Evolutionary conservation across 1,140 invertebrate species (phyloP), one percentile per base, ranked within the genome.

Genomic region (Camponotus vicinus): DNA sequence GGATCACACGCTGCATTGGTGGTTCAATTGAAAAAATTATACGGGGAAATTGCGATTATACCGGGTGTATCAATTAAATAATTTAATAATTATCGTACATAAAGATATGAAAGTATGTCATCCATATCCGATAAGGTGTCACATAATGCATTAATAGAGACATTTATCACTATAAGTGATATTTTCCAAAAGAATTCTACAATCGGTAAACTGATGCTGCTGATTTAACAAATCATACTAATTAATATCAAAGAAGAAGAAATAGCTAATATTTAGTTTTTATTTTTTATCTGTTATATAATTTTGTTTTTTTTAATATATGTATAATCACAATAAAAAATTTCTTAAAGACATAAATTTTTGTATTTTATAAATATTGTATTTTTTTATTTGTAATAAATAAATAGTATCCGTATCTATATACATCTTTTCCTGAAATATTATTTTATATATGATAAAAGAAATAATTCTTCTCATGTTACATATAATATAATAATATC

Each of bases 1-100:
- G 55, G 77, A 63, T 86, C 76, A 18, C 21, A 70, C 21, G 34
- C 67, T 61, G 40, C 57, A 83, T 83, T 37, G 52, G 13, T 18
- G 18, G 7, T 45, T 42, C 69, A 37, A 45, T 49, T 13, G 27
- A 34, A 59, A 82, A 75, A 83, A 63, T 5, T 13, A 27, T 69
- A 69, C 64, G 64, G 32, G 49, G 34, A 75, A 75, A 59, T 73
- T 82, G 27, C 27, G 0, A 27, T 27, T 27, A 55, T 82, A 73
- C 52, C 52, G 79, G 66, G 49, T 82, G 67, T 83, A 34, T 11
- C n/a, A 2, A 45, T 34, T 6, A 57, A 75, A 40, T 57, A 9
- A 13, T 15, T 79, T 34, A 34, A 80, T 59, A 18, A 13, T 76
- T 13, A 7, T 32, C 7, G 8, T 27, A 27, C 3, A 71, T 1